Evolutionary conservation across 2,888 invertebrate species (phyloP).

Genomic region (Mycogona germanica): DNA sequence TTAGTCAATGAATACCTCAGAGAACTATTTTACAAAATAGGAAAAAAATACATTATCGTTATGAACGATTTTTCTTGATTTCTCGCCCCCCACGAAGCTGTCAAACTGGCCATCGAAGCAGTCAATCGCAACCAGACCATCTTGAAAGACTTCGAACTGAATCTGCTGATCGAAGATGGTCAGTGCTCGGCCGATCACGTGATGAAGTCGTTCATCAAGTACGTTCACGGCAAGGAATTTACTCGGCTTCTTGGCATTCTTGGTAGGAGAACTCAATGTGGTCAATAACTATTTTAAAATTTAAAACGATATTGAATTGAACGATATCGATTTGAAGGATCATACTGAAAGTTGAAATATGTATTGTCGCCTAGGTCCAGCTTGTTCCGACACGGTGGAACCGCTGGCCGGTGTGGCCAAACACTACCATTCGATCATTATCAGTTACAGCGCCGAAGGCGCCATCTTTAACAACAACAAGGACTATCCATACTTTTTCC

Average conservation of each 20-base stretch:
- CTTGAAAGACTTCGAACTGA: constrained; percentile 47
- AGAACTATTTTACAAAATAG: no score
- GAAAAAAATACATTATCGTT: no score
- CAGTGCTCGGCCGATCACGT: constrained; percentile 58
- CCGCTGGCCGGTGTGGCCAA: constrained; percentile 63
- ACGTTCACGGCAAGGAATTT: constrained; percentile 44
- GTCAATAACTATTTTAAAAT: background rate
- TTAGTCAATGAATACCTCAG: no score
- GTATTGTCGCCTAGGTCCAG: constrained; percentile 45
- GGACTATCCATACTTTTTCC: constrained; percentile 59
- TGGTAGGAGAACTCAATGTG: constrained; percentile 36
- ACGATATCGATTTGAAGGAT: background rate
- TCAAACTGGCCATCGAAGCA: constrained; percentile 47
- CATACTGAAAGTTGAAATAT: background rate
- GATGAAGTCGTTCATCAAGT: constrained; percentile 60
- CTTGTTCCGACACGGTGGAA: constrained; percentile 68
- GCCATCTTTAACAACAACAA: constrained; percentile 54
- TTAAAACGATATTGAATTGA: background rate
- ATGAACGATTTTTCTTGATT: no score
- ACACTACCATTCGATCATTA: constrained; percentile 54
- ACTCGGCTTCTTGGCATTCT: constrained; percentile 53
- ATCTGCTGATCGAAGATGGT: constrained; percentile 47
- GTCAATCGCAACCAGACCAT: constrained; percentile 48
- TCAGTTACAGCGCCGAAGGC: constrained; percentile 68
- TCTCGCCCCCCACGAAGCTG: no score